These are phyloP conservation scores for Engystomops pustulosus DNA, from an alignment of 2,113 vertebrate species.

Conservation along the genomic window DNA sequence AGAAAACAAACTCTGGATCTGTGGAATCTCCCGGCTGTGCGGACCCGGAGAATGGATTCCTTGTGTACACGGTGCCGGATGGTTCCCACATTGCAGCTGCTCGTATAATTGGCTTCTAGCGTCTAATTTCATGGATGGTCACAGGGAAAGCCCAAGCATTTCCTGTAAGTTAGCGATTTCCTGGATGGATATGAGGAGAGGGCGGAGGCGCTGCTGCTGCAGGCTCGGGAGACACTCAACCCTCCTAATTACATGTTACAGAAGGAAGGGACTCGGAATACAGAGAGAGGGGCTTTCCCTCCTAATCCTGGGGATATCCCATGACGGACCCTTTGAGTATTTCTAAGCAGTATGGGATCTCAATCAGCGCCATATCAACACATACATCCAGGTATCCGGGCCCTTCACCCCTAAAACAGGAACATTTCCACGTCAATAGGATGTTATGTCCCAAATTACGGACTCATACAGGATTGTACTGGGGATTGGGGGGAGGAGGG, in stretches of 20 bases:
- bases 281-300: conserved; percentile 30
- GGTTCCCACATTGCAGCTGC: conserved; percentile 15
- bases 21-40: not conserved
- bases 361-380: not conserved
- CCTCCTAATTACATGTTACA: not conserved
- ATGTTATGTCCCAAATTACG: no score
- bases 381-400: not conserved
- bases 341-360: not conserved
- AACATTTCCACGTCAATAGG: no score
- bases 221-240: not conserved
- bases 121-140: conserved; percentile 11
- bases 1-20: not conserved
- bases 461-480: no score
- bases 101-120: not conserved
- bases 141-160: conserved; percentile 22
- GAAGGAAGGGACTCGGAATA: not conserved
- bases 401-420: not conserved
- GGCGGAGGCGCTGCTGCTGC: not conserved
- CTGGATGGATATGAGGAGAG: not conserved
- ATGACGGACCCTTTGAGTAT: not conserved
- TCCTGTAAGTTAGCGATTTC: conserved; percentile 1
- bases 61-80: not conserved
- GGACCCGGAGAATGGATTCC: not conserved
- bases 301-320: not conserved
- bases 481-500: no score